Base-by-base conservation (phyloP, 2,797 vertebrate genomes). In the Sebastes iracundus region DNA sequence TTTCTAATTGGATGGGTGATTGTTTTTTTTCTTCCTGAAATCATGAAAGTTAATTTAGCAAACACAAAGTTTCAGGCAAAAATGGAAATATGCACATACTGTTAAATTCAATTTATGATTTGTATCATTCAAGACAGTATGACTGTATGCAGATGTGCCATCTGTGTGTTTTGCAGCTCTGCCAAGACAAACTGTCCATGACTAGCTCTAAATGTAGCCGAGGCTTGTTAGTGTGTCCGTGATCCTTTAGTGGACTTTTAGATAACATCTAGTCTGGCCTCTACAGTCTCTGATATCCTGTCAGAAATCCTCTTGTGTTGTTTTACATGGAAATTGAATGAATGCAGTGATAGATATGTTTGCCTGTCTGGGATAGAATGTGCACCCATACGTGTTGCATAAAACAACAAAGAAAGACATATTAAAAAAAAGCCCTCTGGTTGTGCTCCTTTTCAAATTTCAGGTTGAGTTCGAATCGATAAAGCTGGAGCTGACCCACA, bases 381-480 rank as follows among this genome's bases (percentile, higher is more conserved):
- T 75, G 1, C 42, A 55, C 5, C 8, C 13, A 32, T 20, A 2
- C 71, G 2, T 33, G 18, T 42, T 8, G 3, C 7, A 53, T 73
- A 4, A 55, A 66, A 27, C 1, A 60, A 33, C 38, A 65, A 6
- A 42, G 9, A 62, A 61, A 64, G 4, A 3, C 8, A 6, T 27
- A 5, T 35, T 61, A 4, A 32, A 72, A 55, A 14, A 62, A 11
- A 16, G 14, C 23, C 6, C 14, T 83, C 2, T 38, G 9, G 1
- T 74, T 72, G 6, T 77, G 25, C 33, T 58, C 14, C 10, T 76
- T 49, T n/a, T 73, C 9, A 14, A 30, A 5, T 79, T 77, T 25
- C 88, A 97, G 97, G 96, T 97, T 67, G 97, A 97, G 89, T 97
- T 97, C 87, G 97, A 97, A 93, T 94, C 96, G 0, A 70, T 97